Evolutionary conservation across 2,888 invertebrate genomes (phyloP), one percentile per base, ranked within the genome.

Genomic region (Sinelater perroti): DNA sequence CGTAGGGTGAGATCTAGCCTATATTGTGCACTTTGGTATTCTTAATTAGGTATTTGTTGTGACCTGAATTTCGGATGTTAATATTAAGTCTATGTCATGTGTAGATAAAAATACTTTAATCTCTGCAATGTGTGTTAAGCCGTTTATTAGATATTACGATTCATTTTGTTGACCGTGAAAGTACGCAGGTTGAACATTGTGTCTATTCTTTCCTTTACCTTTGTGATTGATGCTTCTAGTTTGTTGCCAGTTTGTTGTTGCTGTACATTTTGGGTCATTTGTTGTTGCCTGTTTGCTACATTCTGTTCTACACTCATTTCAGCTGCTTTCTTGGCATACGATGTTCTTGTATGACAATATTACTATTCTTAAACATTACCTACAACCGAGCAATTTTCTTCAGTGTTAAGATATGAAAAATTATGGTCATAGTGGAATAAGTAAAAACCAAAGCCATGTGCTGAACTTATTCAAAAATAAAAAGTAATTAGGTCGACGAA

Each of bases 131-230:
- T n/a, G n/a, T n/a, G n/a, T n/a, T n/a, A n/a, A n/a, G n/a, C n/a
- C n/a, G n/a, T n/a, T n/a, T n/a, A n/a, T n/a, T n/a, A n/a, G n/a
- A n/a, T n/a, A n/a, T n/a, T n/a, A n/a, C n/a, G n/a, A n/a, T n/a
- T n/a, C n/a, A n/a, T n/a, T n/a, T n/a, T n/a, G 3, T 7, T 24
- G 24, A 24, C 7, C 7, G n/a, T 5, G 14, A 11, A 3, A 16
- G 7, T 13, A 36, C 13, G 36, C n/a, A 36, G 4, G 16, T 36
- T 36, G 36, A 36, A 17, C 16, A 36, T 17, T 17, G 20, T 2
- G 40, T 20, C 40, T 11, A 40, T 40, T 40, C 2, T 40, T 17
- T 40, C 40, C 18, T 20, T n/a, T 40, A 40, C n/a, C 11, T 40
- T 40, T 40, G 18, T 30, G 10, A 30, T 30, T 3, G 11, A 30